Evolutionary conservation across 2,888 invertebrate species (phyloP), one percentile per base, ranked within the genome.

Genomic region (Synergus laeviventris): DNA sequence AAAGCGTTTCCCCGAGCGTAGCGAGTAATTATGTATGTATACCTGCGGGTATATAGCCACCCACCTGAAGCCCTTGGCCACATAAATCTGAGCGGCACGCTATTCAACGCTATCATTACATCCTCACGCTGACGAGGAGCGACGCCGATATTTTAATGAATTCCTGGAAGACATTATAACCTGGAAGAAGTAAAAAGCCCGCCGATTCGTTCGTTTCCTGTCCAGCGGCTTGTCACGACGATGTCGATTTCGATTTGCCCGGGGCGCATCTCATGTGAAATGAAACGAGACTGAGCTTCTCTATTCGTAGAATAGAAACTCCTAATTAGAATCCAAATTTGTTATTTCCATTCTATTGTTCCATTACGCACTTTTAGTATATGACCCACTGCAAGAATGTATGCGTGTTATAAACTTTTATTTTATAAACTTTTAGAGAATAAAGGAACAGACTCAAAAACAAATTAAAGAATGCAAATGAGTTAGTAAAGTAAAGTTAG

Each of bases 71-170:
- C 74, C 73, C 60, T 61, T 59, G 64, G 21, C 74, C 78, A 77
- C 78, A 80, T 82, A 82, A 79, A 80, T 82, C 78, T 42, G 64
- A 73, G 73, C 64, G 74, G 76, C 76, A 73, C 74, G 75, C 70
- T 81, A 79, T 78, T 80, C 84, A 86, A 86, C 87, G 83, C 86
- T 89, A 87, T 89, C 84, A 88, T 88, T 87, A 85, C 84, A 82
- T 80, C 80, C 79, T 81, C 80, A 81, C 81, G 85, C 82, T 85
- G 86, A 86, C 86, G 86, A 85, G 84, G 81, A 83, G 81, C 82
- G 81, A 83, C 82, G 81, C 85, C 86, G 83, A 87, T 87, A 88
- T 87, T 88, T 88, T 87, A 88, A 89, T 87, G 86, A 88, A 87
- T 88, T 89, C 88, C 82, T 78, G 78, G 88, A 87, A 88, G 81